These are phyloP conservation scores for Orius insidiosus DNA, from an alignment of 1,140 invertebrate species.

Conservation along the genomic window DNA sequence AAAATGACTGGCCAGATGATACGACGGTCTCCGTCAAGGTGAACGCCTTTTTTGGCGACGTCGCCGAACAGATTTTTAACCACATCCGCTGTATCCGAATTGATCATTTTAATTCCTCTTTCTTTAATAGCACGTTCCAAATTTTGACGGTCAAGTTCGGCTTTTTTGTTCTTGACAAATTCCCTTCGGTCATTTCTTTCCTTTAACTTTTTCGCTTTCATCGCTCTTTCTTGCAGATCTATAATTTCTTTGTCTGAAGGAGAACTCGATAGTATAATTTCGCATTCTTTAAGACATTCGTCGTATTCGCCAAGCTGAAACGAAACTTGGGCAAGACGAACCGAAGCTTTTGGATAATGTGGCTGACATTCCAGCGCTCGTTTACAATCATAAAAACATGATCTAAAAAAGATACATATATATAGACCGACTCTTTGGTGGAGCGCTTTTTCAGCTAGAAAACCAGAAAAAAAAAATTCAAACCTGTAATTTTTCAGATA, in stretches of 20 bases:
- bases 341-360: constrained; percentile 59
- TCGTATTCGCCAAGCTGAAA: constrained; percentile 49
- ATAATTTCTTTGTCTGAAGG: constrained; percentile 36
- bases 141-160: constrained; percentile 34
- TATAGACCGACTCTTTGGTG: too few species aligned
- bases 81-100: constrained; percentile 9
- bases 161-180: constrained; percentile 34
- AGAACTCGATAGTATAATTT: constrained; percentile 40
- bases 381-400: constrained; percentile 54
- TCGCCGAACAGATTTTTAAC: constrained; percentile 19
- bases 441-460: too few species aligned
- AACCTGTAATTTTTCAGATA: constrained; percentile 71
- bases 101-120: constrained; percentile 30
- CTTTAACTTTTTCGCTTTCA: constrained; percentile 33
- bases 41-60: constrained; percentile 28
- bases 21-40: constrained; percentile 34
- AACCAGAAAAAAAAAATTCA: constrained; percentile 10
- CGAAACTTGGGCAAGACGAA: constrained; percentile 56
- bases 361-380: constrained; percentile 58
- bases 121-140: constrained; percentile 35
- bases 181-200: constrained; percentile 41
- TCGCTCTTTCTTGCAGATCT: constrained; percentile 38
- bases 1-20: constrained; percentile 69
- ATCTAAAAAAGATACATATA: constrained; percentile 31
- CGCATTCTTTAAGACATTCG: constrained; percentile 53